These are phyloP conservation scores for Labroides dimidiatus DNA, from an alignment of 2,797 vertebrate genomes.

Conservation along the genomic window DNA sequence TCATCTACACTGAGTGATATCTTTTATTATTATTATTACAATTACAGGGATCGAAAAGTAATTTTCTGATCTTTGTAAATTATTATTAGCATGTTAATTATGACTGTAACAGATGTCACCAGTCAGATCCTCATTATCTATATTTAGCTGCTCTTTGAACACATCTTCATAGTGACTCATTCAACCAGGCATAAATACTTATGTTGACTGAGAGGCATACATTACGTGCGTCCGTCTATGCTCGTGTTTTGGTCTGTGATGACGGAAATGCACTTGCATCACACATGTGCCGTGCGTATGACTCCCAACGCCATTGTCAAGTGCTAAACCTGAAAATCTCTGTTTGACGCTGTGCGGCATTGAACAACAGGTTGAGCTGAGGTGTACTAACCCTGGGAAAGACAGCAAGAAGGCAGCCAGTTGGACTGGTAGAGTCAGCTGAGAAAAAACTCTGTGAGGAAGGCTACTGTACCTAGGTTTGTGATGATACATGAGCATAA, in stretches of 20 bases:
- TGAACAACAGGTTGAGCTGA: slow-evolving; percentile 74
- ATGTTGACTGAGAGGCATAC: slow-evolving; percentile 21
- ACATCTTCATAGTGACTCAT: slow-evolving; percentile 7
- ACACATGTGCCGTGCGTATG: slow-evolving; percentile 22
- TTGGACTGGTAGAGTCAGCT: slow-evolving; percentile 78
- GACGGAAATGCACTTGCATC: slow-evolving; percentile 31
- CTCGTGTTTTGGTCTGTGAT: slow-evolving; percentile 3
- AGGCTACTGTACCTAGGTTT: slow-evolving; percentile 53
- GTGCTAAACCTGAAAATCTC: slow-evolving; percentile 55
- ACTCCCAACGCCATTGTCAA: slow-evolving; percentile 32
- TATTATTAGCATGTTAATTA: neutral
- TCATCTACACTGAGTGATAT: neutral
- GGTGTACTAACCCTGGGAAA: slow-evolving; percentile 66
- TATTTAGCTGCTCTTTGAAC: neutral
- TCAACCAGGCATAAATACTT: slow-evolving; percentile 22
- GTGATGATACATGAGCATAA: slow-evolving; percentile 17
- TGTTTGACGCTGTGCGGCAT: slow-evolving; percentile 33
- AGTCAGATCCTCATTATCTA: neutral
- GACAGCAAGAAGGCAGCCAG: slow-evolving; percentile 68
- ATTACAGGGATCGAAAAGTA: neutral
- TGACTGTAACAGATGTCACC: neutral
- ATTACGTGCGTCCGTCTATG: neutral
- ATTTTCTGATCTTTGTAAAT: neutral
- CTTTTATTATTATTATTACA: neutral
- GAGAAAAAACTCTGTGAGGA: slow-evolving; percentile 42